These are phyloP conservation scores for Amia ocellicauda DNA, from an alignment of 2,113 vertebrate species.

Conservation along the genomic window DNA sequence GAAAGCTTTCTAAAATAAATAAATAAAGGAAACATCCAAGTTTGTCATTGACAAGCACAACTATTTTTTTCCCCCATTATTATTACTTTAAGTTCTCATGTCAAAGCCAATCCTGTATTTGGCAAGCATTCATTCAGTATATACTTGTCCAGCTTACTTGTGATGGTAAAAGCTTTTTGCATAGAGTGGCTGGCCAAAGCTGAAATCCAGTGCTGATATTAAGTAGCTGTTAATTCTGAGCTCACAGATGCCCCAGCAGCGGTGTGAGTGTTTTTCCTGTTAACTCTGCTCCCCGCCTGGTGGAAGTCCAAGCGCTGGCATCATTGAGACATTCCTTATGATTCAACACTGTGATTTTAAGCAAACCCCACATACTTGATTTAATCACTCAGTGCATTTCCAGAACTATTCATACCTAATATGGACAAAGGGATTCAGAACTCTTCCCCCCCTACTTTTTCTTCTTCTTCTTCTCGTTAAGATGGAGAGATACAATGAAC, in stretches of 20 bases:
- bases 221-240: conserved; percentile 51
- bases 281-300: conserved; percentile 73
- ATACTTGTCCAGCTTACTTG: too few species aligned
- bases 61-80: conserved; percentile 40
- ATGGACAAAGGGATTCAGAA: conserved; percentile 88
- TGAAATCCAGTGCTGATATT: neutral
- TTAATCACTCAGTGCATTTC: conserved; percentile 88
- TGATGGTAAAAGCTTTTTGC: too few species aligned
- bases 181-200: neutral
- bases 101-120: too few species aligned
- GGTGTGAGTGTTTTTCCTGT: conserved; percentile 50
- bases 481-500: conserved; percentile 60
- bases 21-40: conserved; percentile 20
- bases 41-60: conserved; percentile 47
- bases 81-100: conserved; percentile 34
- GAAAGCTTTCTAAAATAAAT: conserved; percentile 19
- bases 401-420: conserved; percentile 93
- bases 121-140: too few species aligned
- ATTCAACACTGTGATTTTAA: conserved; percentile 84
- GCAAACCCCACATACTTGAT: conserved; percentile 93
- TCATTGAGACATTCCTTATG: conserved; percentile 79
- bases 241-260: conserved; percentile 65
- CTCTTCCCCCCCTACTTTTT: conserved; percentile 48
- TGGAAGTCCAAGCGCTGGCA: conserved; percentile 84
- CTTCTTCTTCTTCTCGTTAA: conserved; percentile 24